These are phyloP conservation scores for Rhyzopertha dominica DNA, from an alignment of 1,140 invertebrate genomes.

Conservation along the genomic window DNA sequence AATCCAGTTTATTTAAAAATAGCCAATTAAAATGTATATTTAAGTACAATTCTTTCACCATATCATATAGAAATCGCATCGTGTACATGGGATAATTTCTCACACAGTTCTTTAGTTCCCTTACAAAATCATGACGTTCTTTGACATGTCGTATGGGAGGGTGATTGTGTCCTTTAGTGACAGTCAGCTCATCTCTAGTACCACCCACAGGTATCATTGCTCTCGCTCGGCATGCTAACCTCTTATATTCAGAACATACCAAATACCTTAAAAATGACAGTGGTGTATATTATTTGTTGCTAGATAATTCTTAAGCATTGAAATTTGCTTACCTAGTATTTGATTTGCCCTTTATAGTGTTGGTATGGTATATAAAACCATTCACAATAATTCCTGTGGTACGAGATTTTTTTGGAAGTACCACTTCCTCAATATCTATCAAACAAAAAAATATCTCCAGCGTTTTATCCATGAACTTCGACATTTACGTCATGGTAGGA, in stretches of 20 bases:
- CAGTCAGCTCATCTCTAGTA: conserved; percentile 18
- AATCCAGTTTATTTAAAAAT: no score
- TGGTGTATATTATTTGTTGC: neutral
- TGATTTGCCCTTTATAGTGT: conserved; percentile 16
- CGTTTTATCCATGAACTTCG: conserved; percentile 4
- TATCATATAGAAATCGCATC: conserved; percentile 17
- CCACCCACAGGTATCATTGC: conserved; percentile 23
- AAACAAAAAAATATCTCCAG: conserved; percentile 2
- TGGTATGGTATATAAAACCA: conserved; percentile 25
- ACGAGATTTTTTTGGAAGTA: conserved; percentile 2
- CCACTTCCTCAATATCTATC: conserved; percentile 1
- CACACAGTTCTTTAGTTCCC: conserved; percentile 12
- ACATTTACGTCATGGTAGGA: neutral
- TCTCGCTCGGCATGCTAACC: conserved; percentile 27
- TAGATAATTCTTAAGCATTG: neutral
- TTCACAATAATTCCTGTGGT: conserved; percentile 14
- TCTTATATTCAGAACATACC: conserved; percentile 30
- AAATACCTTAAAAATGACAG: conserved; percentile 28
- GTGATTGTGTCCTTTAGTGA: conserved; percentile 30
- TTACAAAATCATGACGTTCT: conserved; percentile 14
- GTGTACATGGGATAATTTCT: conserved; percentile 1
- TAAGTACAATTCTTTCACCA: conserved; percentile 14
- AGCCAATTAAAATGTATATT: no score
- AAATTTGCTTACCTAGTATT: conserved; percentile 21
- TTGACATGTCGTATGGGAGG: conserved; percentile 15